Percentiles rank a stretch among this genome's conserved stretches.
Evolutionary conservation across 2,797 vertebrate genomes (phyloP).

Genomic region (Syngnathus acus): DNA sequence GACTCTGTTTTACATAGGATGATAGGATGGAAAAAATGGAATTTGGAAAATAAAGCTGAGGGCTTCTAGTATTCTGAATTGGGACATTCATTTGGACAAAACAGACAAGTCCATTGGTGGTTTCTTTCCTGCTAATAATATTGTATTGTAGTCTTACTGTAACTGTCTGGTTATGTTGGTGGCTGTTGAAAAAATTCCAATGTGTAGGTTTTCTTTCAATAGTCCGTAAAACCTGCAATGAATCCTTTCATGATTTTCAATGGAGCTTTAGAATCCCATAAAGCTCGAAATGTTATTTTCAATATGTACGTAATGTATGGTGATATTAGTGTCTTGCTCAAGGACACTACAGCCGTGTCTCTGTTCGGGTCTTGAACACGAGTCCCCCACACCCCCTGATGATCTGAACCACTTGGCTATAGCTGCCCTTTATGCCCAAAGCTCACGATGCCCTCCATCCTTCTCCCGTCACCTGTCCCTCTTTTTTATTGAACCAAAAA

Average conservation of each 20-base stretch:
- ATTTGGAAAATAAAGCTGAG: background rate
- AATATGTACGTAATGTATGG: constrained; percentile 32
- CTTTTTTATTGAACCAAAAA: too few species aligned
- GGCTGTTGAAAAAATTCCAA: constrained; percentile 4
- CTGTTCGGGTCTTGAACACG: constrained; percentile 5
- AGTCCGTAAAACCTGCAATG: constrained; percentile 20
- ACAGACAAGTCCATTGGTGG: background rate
- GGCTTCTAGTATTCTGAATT: background rate
- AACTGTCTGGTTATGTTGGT: constrained; percentile 17
- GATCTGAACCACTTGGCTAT: too few species aligned
- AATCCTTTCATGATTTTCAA: constrained; percentile 29
- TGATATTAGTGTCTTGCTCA: too few species aligned
- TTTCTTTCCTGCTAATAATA: constrained; percentile 20
- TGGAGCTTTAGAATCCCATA: constrained; percentile 37
- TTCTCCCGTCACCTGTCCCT: too few species aligned
- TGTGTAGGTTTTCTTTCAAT: too few species aligned
- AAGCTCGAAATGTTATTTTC: constrained; percentile 36
- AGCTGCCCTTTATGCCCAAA: too few species aligned
- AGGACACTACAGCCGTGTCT: too few species aligned
- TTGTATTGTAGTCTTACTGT: constrained; percentile 12
- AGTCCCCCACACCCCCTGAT: too few species aligned
- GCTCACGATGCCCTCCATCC: too few species aligned
- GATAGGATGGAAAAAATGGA: background rate
- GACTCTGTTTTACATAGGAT: background rate
- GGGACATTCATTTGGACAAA: constrained; percentile 13